Evolutionary conservation across 2,113 vertebrate genomes (phyloP).

Genomic region (Hydrolagus affinis): DNA sequence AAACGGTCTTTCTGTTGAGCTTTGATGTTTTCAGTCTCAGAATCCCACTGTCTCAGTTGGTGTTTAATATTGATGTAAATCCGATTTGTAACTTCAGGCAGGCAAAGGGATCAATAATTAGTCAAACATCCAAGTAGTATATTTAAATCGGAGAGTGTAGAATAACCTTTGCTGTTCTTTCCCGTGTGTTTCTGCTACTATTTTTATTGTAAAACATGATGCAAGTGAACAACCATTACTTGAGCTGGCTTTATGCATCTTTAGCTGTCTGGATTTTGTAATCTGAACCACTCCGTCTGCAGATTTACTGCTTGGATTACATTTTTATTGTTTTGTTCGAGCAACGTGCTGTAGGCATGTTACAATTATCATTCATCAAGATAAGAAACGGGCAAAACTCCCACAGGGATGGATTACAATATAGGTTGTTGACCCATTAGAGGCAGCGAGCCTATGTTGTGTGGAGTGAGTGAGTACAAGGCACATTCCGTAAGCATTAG

Average conservation of each 20-base stretch:
- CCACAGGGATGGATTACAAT: slow-evolving; percentile 12
- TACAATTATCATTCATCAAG: slow-evolving; percentile 24
- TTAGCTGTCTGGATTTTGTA: background rate
- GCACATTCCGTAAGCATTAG: slow-evolving; percentile 1
- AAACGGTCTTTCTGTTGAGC: background rate
- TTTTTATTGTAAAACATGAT: background rate
- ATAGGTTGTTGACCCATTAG: background rate
- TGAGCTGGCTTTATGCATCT: background rate
- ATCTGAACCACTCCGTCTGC: slow-evolving; percentile 1
- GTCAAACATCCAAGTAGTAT: background rate
- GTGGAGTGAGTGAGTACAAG: background rate
- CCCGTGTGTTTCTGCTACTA: background rate
- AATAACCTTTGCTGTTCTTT: background rate
- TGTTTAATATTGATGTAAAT: background rate
- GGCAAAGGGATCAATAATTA: slow-evolving; percentile 18
- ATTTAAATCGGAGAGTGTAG: background rate
- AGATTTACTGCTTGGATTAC: slow-evolving; percentile 15
- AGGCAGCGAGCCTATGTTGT: background rate
- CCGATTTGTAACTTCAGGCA: background rate
- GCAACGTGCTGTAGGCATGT: slow-evolving; percentile 22
- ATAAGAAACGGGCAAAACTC: slow-evolving; percentile 14
- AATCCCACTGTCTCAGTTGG: background rate
- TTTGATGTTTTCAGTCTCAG: background rate
- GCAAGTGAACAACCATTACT: background rate
- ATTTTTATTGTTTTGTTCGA: slow-evolving; percentile 24